These are phyloP conservation scores for Seriola aureovittata DNA, from an alignment of 2,113 vertebrate species.

Conservation along the genomic window DNA sequence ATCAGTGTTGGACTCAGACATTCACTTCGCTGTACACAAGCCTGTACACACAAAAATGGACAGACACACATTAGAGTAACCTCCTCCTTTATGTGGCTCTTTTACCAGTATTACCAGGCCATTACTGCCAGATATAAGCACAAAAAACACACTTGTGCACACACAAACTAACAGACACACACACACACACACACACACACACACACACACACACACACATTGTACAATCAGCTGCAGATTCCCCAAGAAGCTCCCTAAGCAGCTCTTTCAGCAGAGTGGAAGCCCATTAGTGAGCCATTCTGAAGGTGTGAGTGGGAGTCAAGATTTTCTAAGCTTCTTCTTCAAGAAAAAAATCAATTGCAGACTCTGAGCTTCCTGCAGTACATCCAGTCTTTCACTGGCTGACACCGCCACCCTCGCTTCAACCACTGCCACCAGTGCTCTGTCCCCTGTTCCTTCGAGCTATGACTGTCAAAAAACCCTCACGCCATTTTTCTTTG, in stretches of 20 bases:
- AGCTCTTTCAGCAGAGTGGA: constrained; percentile 59
- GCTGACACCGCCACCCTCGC: constrained; percentile 29
- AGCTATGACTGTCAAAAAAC: constrained; percentile 40
- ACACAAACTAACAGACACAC: constrained; percentile 3
- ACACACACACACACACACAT: constrained; percentile 15
- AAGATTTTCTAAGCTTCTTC: constrained; percentile 57
- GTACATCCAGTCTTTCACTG: constrained; percentile 31
- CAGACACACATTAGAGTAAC: not conserved
- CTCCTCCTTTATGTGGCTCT: constrained; percentile 1
- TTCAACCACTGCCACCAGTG: constrained; percentile 13
- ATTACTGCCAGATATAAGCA: constrained; percentile 2
- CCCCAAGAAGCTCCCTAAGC: constrained; percentile 57
- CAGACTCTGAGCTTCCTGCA: constrained; percentile 41
- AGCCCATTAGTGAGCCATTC: constrained; percentile 70
- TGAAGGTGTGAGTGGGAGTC: constrained; percentile 72
- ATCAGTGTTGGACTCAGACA: not conserved
- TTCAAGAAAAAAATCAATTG: constrained; percentile 41
- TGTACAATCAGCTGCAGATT: constrained; percentile 54
- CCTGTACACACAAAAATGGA: not conserved
- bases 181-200: constrained; percentile 27
- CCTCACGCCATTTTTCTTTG: constrained; percentile 24
- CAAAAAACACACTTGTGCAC: constrained; percentile 22
- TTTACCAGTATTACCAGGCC: constrained; percentile 32
- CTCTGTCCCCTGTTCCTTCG: constrained; percentile 8
- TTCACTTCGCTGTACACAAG: not conserved